phyloP scores from a whole-genome alignment of 2,113 vertebrate genomes.

The Apus apus region DNA sequence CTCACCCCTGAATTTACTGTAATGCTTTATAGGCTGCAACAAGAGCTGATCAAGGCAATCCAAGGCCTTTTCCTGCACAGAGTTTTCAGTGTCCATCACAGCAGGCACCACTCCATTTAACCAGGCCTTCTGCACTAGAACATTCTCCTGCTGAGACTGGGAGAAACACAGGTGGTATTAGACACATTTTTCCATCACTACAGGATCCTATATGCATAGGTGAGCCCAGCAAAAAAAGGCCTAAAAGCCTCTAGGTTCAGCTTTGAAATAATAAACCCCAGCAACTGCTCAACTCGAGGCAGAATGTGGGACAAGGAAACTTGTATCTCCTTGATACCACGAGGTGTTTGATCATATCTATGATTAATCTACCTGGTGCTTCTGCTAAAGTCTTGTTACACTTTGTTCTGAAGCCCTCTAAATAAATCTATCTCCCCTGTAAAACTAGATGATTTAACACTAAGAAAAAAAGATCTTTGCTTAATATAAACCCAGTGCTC shows the following conservation, averaged over 20 bases:
- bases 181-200: not conserved
- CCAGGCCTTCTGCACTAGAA: conserved; percentile 87
- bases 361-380: not conserved
- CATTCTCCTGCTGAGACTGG: conserved; percentile 77
- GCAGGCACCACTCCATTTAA: conserved; percentile 84
- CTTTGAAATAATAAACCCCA: not conserved
- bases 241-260: not conserved
- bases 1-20: conserved; percentile 3
- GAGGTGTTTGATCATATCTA: not conserved
- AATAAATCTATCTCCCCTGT: not conserved
- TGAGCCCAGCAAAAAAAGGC: not conserved
- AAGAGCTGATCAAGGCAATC: conserved; percentile 87
- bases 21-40: conserved; percentile 80
- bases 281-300: not conserved
- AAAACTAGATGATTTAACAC: conserved; percentile 43
- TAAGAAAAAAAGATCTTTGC: not conserved
- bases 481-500: conserved; percentile 43
- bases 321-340: not conserved
- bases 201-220: not conserved
- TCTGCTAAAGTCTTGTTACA: not conserved
- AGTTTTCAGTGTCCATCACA: conserved; percentile 84
- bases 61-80: conserved; percentile 90
- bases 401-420: not conserved
- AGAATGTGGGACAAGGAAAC: not conserved
- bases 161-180: not conserved